phyloP scores from a whole-genome alignment of 2,888 invertebrate species.

The Synergus laeviventris region DNA sequence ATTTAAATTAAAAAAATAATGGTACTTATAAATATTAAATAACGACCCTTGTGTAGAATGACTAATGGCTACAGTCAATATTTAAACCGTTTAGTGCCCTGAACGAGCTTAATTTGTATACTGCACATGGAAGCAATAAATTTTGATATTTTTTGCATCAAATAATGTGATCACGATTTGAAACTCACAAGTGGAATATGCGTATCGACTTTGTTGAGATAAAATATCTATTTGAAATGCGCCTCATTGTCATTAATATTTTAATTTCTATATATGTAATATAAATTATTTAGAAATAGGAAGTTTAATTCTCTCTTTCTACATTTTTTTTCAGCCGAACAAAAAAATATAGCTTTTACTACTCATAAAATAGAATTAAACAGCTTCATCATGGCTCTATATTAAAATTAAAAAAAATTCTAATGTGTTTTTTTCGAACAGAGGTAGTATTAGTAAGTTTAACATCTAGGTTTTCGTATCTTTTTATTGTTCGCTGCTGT shows the following conservation, averaged over 20 bases:
- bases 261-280: neutral
- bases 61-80: neutral
- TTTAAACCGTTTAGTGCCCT: neutral
- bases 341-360: no score
- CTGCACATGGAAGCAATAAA: neutral
- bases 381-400: no score
- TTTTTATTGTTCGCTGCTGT: neutral
- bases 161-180: neutral
- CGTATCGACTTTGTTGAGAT: neutral
- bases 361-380: no score
- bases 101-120: neutral
- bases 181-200: neutral
- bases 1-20: neutral
- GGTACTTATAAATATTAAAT: neutral
- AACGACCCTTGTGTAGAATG: neutral
- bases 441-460: no score
- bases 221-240: neutral
- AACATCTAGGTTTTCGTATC: neutral
- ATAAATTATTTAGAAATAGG: neutral
- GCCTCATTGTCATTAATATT: conserved; percentile 1
- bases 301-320: neutral
- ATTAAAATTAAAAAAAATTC: no score
- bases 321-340: no score
- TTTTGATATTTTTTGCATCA: neutral
- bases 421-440: no score